These are phyloP conservation scores for Athrips mouffetella DNA, from an alignment of 2,888 invertebrate genomes.

Conservation along the genomic window DNA sequence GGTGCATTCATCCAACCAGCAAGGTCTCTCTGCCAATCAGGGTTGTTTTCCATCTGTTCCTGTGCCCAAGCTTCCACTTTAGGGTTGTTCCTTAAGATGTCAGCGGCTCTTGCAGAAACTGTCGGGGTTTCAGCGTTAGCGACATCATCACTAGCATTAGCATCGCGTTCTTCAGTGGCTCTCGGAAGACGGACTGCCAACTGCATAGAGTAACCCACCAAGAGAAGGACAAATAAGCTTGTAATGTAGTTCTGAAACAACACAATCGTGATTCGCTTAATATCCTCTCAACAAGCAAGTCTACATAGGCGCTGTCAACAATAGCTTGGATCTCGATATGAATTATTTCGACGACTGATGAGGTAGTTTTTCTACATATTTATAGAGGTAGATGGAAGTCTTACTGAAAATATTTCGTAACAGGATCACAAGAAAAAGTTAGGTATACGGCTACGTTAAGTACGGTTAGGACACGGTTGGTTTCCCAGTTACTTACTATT, in stretches of 20 bases:
- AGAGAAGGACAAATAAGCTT: not conserved
- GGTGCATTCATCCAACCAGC: constrained; percentile 9
- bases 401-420: too few species aligned
- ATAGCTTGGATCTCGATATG: too few species aligned
- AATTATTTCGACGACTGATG: too few species aligned
- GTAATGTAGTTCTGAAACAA: constrained; percentile 1
- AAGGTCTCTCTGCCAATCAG: constrained; percentile 12
- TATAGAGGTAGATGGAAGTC: too few species aligned
- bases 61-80: constrained; percentile 7
- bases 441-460: too few species aligned
- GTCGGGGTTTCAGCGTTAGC: not conserved
- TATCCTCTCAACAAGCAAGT: too few species aligned
- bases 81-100: not conserved
- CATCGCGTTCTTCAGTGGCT: not conserved
- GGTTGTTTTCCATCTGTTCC: not conserved
- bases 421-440: not conserved
- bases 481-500: too few species aligned
- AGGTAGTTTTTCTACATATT: too few species aligned
- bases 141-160: not conserved
- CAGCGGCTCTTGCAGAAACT: not conserved
- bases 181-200: not conserved
- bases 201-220: not conserved
- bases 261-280: too few species aligned
- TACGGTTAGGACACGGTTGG: too few species aligned
- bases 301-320: too few species aligned